Base-by-base conservation (phyloP, 2,888 invertebrate species). In the Rotaria macrura region DNA sequence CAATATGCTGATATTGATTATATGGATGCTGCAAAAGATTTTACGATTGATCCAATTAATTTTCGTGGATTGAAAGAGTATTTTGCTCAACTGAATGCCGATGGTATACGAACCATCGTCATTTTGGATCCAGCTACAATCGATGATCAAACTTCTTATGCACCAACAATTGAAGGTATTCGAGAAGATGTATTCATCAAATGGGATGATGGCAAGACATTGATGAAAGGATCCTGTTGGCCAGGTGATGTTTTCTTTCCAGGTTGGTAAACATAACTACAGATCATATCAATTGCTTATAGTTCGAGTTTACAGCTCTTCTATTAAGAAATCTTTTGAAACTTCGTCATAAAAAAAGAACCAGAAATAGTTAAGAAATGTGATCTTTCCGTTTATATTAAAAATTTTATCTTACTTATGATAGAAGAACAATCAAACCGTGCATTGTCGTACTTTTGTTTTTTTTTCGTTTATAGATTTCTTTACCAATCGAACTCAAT, bases 1-100 rank as follows among this genome's bases (percentile, higher is more conserved):
- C 86, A 85, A 79, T 85, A 85, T 54, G 83, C 88, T 2, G 90
- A 90, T 87, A 90, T 90, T 85, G 90, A 90, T 86, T 89, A 89
- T 87, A 89, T 90, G 89, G 88, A 89, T 65, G 88, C 88, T 23
- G 85, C 88, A 83, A 88, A 87, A 87, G 89, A 88, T 86, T 90
- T 90, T 87, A 90, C 90, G 0, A 87, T 89, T 5, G 89, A 90
- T 85, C 40, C 88, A 2, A 87, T 86, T 10, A 88, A 88, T 85
- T 90, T 88, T 85, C 88, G 88, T 49, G 87, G 84, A 40, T 29
- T 87, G 20, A 47, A 52, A 43, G 55, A 85, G 6, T 87, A 84
- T 47, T 47, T 85, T 23, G 54, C 47, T 87, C 5, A 89, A 25
- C 88, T 90, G n/a, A 87, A 88, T 84, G 79, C 85, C 1, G 86